Percentiles rank a stretch among this genome's conserved stretches.
Evolutionary conservation across 2,888 invertebrate genomes (phyloP).

Genomic region (Lithophane socia): DNA sequence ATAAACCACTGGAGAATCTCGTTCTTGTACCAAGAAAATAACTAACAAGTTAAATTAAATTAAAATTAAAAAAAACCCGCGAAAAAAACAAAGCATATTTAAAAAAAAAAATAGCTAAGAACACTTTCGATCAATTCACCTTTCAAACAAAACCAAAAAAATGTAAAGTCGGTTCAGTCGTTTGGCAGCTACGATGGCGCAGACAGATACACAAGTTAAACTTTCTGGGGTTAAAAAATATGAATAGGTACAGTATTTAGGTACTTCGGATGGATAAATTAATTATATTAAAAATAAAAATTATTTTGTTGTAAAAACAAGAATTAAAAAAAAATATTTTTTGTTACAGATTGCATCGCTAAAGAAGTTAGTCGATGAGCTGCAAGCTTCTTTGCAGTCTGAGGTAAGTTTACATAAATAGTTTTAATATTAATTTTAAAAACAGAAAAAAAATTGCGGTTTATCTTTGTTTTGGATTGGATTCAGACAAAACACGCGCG

Average conservation of each 20-base stretch:
- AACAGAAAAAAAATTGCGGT: no score
- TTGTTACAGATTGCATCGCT: slow-evolving; percentile 83
- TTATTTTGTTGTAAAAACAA: not conserved
- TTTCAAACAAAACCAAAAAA: no score
- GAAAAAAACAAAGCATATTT: no score
- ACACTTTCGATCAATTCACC: no score
- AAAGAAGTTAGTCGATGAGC: slow-evolving; percentile 81
- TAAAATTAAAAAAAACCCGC: no score
- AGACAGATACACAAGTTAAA: no score
- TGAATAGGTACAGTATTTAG: not conserved
- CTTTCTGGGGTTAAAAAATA: not conserved
- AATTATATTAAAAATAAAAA: not conserved
- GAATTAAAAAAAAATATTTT: not conserved
- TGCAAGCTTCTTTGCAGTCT: slow-evolving; percentile 82
- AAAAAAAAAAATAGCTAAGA: no score
- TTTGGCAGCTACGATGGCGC: no score
- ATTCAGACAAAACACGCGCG: not conserved
- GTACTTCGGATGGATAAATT: not conserved
- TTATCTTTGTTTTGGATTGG: not conserved
- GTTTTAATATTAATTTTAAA: not conserved
- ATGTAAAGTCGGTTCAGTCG: no score
- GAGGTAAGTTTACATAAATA: slow-evolving; percentile 76
- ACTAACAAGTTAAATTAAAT: no score
- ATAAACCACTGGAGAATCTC: not conserved
- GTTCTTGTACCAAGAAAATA: not conserved